Conservation (phyloP, 2,888 invertebrate genomes). For the Leptinotarsa tumamoca region DNA sequence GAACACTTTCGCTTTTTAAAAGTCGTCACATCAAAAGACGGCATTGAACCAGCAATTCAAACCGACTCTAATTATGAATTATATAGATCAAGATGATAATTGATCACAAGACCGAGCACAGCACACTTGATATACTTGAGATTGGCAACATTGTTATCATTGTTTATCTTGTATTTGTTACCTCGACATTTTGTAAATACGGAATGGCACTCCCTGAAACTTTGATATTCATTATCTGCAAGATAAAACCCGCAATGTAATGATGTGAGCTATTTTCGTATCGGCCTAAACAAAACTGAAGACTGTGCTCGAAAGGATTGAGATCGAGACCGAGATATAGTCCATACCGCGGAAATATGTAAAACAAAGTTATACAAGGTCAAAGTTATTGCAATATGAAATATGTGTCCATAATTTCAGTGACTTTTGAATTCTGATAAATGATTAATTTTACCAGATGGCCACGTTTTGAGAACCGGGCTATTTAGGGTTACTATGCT, state of each 20-base stretch:
- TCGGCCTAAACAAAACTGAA: not conserved
- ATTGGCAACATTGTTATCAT: conserved; percentile 30
- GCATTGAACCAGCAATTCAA: conserved; percentile 33
- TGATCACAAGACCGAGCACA: conserved; percentile 15
- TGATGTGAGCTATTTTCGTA: conserved; percentile 3
- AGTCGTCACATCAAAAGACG: conserved; percentile 2
- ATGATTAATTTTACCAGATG: not conserved
- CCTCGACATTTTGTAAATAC: conserved; percentile 15
- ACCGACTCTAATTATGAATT: conserved; percentile 40
- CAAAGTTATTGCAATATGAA: conserved; percentile 4
- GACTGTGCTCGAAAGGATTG: not conserved
- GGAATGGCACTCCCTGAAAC: conserved; percentile 13
- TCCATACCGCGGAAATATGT: not conserved
- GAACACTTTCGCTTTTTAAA: not conserved
- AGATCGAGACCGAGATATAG: not conserved
- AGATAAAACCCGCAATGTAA: conserved; percentile 13
- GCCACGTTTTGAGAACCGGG: not conserved
- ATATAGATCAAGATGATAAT: conserved; percentile 36
- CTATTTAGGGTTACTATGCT: too few relatives aligned
- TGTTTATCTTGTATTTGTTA: conserved; percentile 28
- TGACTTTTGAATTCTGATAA: not conserved
- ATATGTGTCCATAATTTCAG: not conserved
- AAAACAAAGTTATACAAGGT: conserved; percentile 1
- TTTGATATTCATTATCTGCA: conserved; percentile 7
- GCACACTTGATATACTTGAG: conserved; percentile 28